Conservation (phyloP, 2,113 vertebrate genomes). For the Thunnus thynnus region DNA sequence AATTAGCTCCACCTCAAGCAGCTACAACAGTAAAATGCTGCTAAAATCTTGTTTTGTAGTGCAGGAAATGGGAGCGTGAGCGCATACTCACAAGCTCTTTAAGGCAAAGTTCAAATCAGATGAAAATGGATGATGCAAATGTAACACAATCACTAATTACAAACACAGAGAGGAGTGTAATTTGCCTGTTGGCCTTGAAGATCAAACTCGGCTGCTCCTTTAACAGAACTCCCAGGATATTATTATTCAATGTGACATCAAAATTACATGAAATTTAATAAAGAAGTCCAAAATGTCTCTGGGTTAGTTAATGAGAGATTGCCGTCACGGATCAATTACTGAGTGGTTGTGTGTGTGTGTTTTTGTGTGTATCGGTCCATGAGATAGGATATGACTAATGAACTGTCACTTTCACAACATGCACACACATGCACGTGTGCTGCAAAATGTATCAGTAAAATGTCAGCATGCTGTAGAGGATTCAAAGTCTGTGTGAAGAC, state of each 20-base stretch:
- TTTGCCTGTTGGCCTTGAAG: conserved; percentile 27
- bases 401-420: conserved; percentile 39
- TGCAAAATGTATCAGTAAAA: conserved; percentile 62
- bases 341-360: not conserved
- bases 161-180: not conserved
- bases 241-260: conserved; percentile 20
- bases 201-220: conserved; percentile 26
- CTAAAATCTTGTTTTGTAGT: not conserved
- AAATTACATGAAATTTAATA: conserved; percentile 34
- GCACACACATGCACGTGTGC: conserved; percentile 1
- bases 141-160: conserved; percentile 28
- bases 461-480: conserved; percentile 54
- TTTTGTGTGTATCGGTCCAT: conserved; percentile 16
- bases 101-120: conserved; percentile 22
- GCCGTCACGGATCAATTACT: conserved; percentile 31
- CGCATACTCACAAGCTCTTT: not conserved
- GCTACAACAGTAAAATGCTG: too few relatives aligned
- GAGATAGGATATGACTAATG: conserved; percentile 64
- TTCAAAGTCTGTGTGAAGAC: conserved; percentile 20
- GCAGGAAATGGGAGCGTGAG: not conserved
- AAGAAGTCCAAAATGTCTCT: conserved; percentile 26
- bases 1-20: too few relatives aligned
- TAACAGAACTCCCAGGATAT: not conserved
- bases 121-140: conserved; percentile 38
- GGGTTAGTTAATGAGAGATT: conserved; percentile 34